Percentiles rank a stretch among this genome's conserved stretches.
Conservation (phyloP, 1,140 invertebrate species). For the Drosophila nigrodunni region DNA sequence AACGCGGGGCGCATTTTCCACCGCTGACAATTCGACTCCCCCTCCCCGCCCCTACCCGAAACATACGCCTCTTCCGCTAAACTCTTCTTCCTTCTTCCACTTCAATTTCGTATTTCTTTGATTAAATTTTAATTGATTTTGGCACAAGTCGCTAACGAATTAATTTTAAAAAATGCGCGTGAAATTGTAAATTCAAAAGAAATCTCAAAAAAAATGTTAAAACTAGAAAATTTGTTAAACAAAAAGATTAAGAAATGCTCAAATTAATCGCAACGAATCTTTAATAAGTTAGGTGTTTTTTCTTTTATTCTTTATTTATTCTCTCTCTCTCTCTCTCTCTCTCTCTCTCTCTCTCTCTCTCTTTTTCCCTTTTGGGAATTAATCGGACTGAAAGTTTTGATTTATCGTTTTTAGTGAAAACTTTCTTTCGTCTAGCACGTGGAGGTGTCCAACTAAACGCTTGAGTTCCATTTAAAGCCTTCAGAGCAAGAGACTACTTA, state of each 20-base stretch:
- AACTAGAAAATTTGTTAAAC: neutral
- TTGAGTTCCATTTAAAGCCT: neutral
- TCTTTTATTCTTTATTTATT: neutral
- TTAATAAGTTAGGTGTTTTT: slow-evolving; percentile 14
- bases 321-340: no score
- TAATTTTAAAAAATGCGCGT: slow-evolving; percentile 47
- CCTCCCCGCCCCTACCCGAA: no score
- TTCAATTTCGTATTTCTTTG: slow-evolving; percentile 21
- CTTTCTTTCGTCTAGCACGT: slow-evolving; percentile 1
- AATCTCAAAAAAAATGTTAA: neutral
- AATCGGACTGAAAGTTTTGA: neutral
- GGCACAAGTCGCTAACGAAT: slow-evolving; percentile 67
- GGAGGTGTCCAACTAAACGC: no score
- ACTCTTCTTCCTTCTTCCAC: neutral
- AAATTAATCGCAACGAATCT: slow-evolving; percentile 48
- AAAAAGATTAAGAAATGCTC: slow-evolving; percentile 20
- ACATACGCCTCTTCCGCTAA: no score
- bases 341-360: no score
- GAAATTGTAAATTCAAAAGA: slow-evolving; percentile 47
- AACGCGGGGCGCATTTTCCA: slow-evolving; percentile 45
- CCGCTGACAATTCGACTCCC: neutral
- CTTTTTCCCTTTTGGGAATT: neutral
- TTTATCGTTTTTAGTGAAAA: neutral
- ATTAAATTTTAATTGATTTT: slow-evolving; percentile 68
- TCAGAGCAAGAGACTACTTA: neutral